Evolutionary conservation across 2,113 vertebrate genomes (phyloP).

Genomic region (Sylvilagus bachmani): DNA sequence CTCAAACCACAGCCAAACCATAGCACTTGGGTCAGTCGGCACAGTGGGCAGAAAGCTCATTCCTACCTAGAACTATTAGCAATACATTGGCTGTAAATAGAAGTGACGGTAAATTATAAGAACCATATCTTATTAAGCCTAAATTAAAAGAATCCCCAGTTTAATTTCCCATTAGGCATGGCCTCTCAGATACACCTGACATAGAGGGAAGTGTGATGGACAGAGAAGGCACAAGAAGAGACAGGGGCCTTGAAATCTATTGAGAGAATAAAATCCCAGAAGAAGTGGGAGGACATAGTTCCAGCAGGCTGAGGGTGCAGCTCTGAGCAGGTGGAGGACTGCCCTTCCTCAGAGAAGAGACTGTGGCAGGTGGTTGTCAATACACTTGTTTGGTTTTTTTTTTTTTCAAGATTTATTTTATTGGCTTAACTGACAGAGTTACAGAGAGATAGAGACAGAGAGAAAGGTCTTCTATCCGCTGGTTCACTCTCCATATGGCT

Average conservation of each 20-base stretch:
- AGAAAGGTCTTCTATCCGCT: too few species aligned
- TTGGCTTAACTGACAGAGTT: accelerated
- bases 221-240: not conserved
- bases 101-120: not conserved
- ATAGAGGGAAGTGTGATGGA: not conserved
- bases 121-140: not conserved
- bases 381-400: too few species aligned
- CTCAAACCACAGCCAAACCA: too few species aligned
- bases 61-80: not conserved
- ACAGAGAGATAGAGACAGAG: too few species aligned
- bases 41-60: not conserved
- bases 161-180: not conserved
- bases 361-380: not conserved
- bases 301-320: not conserved
- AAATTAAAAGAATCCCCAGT: not conserved
- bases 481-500: too few species aligned
- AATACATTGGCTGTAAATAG: not conserved
- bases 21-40: not conserved
- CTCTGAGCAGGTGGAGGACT: not conserved
- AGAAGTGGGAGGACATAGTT: not conserved
- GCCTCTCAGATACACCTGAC: not conserved
- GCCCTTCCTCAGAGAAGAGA: not conserved
- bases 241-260: not conserved
- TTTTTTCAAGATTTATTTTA: too few species aligned
- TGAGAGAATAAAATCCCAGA: not conserved